Evolutionary conservation across 37 sponge, comb jelly and placozoan species (phyloP).

Genomic region (Agelas oroides): DNA sequence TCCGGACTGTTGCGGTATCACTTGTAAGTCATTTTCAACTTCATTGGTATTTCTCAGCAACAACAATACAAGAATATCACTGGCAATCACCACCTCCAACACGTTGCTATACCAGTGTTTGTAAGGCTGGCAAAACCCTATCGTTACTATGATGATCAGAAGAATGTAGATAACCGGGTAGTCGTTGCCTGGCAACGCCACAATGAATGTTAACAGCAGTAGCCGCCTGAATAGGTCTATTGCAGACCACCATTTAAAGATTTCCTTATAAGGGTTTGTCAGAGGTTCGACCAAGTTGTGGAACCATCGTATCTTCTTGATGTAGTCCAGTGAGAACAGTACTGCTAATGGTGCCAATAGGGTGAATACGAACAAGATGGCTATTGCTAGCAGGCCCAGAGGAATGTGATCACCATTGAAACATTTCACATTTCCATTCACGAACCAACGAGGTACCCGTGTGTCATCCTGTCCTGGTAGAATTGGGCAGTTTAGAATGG

Average conservation of each 20-base stretch:
- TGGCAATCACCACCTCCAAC: slow-evolving; percentile 46
- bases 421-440: slow-evolving; percentile 63
- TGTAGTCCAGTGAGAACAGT: not conserved
- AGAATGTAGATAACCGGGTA: slow-evolving; percentile 32
- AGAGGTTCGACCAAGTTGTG: slow-evolving; percentile 9
- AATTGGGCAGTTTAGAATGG: slow-evolving; percentile 67
- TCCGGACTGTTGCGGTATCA: not conserved
- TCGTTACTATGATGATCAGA: not conserved
- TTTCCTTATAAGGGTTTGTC: slow-evolving; percentile 35
- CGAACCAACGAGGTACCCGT: slow-evolving; percentile 44
- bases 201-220: slow-evolving; percentile 38
- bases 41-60: slow-evolving; percentile 32
- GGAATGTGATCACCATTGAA: slow-evolving; percentile 63
- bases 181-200: slow-evolving; percentile 40
- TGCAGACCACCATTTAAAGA: slow-evolving; percentile 52
- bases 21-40: slow-evolving; percentile 15
- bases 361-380: slow-evolving; percentile 23
- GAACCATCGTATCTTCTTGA: slow-evolving; percentile 1
- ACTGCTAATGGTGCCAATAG: slow-evolving; percentile 33
- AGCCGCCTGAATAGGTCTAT: slow-evolving; percentile 59
- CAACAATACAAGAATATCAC: slow-evolving; percentile 36
- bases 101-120: slow-evolving; percentile 29
- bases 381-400: slow-evolving; percentile 58
- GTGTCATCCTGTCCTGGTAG: slow-evolving; percentile 16
- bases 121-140: slow-evolving; percentile 54